Evolutionary conservation across 2,113 vertebrate genomes (phyloP).

Genomic region (human): DNA sequence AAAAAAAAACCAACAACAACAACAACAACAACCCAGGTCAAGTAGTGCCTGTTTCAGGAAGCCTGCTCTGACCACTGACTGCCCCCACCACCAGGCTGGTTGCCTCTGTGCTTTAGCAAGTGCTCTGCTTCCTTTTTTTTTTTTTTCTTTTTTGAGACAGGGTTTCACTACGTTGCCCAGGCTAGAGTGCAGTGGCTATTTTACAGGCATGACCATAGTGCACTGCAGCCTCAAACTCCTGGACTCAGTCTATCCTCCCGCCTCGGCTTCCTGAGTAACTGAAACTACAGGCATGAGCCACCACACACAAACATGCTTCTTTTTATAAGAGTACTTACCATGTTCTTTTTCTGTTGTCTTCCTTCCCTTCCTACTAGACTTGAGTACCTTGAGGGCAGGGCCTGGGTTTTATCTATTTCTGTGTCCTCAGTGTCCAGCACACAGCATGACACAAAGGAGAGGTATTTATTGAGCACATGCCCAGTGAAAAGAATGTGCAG

Average conservation of each 20-base stretch:
- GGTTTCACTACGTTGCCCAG: neutral
- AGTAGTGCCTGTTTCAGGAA: neutral
- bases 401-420: neutral
- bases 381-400: neutral
- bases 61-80: neutral
- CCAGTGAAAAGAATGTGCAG: neutral
- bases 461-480: neutral
- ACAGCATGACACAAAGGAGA: constrained; percentile 13
- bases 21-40: neutral
- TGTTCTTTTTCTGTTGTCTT: neutral
- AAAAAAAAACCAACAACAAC: too few relatives aligned
- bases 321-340: neutral
- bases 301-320: neutral
- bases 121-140: neutral
- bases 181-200: neutral
- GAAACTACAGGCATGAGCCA: neutral
- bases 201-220: neutral
- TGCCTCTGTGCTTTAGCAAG: neutral
- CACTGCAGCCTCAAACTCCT: neutral
- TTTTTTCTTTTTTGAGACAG: neutral
- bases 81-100: neutral
- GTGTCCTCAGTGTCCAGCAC: neutral
- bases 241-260: neutral
- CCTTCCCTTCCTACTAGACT: neutral
- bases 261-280: neutral